Evolutionary conservation across 2,113 vertebrate species (phyloP).

Genomic region (Conger conger): DNA sequence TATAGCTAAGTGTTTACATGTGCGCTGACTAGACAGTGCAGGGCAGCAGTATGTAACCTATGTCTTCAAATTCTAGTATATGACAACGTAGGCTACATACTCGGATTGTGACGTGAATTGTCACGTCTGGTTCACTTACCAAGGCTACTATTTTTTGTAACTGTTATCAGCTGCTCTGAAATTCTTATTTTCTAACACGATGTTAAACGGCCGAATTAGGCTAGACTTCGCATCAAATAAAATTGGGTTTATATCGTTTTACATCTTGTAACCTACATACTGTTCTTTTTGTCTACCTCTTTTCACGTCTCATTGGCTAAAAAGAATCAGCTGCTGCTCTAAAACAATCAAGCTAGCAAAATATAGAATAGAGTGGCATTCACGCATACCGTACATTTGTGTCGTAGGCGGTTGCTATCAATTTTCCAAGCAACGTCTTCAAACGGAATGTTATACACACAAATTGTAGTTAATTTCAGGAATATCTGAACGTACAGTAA

Average conservation of each 20-base stretch:
- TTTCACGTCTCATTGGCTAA: not conserved
- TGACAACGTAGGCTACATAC: not conserved
- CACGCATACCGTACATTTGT: not conserved
- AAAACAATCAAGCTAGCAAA: not conserved
- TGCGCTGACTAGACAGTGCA: not conserved
- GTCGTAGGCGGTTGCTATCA: conserved; percentile 1
- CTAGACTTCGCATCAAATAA: not conserved
- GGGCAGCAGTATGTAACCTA: not conserved
- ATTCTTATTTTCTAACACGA: not conserved
- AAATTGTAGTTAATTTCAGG: not conserved
- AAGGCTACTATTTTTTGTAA: not conserved
- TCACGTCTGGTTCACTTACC: not conserved
- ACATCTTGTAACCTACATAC: not conserved
- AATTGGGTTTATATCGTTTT: not conserved
- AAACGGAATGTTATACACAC: not conserved
- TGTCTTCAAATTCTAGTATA: not conserved
- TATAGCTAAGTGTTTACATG: not conserved
- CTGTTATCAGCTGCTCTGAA: not conserved
- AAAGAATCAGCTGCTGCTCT: not conserved
- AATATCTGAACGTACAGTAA: not conserved
- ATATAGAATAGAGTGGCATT: conserved; percentile 11
- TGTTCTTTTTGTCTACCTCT: not conserved
- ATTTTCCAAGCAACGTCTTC: conserved; percentile 6
- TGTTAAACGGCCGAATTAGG: not conserved
- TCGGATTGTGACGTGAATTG: not conserved